These are phyloP conservation scores for Volucella bombylans DNA, from an alignment of 2,888 invertebrate species.

Conservation along the genomic window DNA sequence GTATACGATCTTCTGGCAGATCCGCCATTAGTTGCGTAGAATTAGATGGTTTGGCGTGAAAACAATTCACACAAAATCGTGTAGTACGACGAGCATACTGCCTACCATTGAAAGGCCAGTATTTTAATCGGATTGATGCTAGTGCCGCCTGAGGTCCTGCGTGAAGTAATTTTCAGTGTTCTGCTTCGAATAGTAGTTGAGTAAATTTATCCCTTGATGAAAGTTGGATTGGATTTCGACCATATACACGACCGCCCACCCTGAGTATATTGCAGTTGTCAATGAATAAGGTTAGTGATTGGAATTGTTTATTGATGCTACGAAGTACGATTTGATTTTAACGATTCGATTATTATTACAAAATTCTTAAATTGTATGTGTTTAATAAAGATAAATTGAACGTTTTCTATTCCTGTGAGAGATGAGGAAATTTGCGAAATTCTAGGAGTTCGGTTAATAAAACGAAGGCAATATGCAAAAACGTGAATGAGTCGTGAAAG, in stretches of 20 bases:
- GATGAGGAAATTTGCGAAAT: too few relatives aligned
- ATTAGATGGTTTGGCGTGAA: not conserved
- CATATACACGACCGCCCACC: not conserved
- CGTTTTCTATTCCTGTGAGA: too few relatives aligned
- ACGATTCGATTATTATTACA: not conserved
- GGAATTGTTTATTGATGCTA: not conserved
- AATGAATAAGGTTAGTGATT: slow-evolving; percentile 2
- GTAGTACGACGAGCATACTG: too few relatives aligned
- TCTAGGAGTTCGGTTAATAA: too few relatives aligned
- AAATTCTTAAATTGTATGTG: not conserved
- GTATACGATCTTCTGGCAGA: slow-evolving; percentile 10
- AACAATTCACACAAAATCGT: too few relatives aligned
- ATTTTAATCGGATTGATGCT: not conserved
- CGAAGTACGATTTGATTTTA: not conserved
- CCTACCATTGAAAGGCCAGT: too few relatives aligned
- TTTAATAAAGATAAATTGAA: not conserved
- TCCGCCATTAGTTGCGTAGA: slow-evolving; percentile 8
- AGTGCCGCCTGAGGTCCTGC: not conserved
- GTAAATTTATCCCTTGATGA: not conserved
- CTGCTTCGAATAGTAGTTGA: not conserved
- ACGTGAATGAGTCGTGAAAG: too few relatives aligned
- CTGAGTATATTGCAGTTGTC: not conserved
- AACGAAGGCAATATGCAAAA: too few relatives aligned
- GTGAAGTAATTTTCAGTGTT: not conserved
- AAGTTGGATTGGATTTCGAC: not conserved